Evolutionary conservation across 2,797 vertebrate species (phyloP), one percentile per base, ranked within the genome.

Genomic region (Eulemur mongoz): DNA sequence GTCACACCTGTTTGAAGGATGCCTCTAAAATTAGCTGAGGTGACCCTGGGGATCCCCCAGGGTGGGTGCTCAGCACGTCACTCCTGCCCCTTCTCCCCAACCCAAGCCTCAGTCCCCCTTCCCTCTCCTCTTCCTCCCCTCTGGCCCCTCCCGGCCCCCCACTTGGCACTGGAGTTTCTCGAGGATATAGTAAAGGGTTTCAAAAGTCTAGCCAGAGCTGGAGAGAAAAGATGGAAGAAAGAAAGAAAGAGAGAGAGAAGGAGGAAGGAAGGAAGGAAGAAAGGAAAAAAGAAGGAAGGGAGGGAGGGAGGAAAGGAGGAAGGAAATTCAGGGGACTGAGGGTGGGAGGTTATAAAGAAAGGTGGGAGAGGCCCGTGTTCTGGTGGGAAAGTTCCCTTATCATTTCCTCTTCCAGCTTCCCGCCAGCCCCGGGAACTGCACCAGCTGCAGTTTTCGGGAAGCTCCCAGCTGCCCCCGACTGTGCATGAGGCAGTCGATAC

Each of bases 41-140:
- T 15, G 25, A 17, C 3, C 2, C 18, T 20, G 4, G 6, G 18
- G 23, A 54, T 12, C 13, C 27, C 30, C 15, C 0, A 11, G 27
- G 75, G 9, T 12, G 27, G 30, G 2, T 1, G 9, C 6, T 9
- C 7, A 2, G 52, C 11, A 1, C 0, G 14, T 12, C 5, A 5
- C 43, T 40, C 10, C 43, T 2, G 4, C 57, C 10, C 14, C 13
- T 4, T 12, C 30, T 27, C 5, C 48, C 10, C 17, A 2, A 13
- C 52, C 75, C 40, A 3, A 3, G 72, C 7, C 5, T 7, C 32
- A n/a, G 48, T 38, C 2, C 17, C 0, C 6, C 7, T 50, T 50
- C 17, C 0, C 4, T 4, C 32, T 57, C 30, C 17, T 50, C 22
- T 30, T 11, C 4, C 35, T 35, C 18, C 6, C 25, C 17, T 35